Base-by-base conservation (phyloP, 2,113 vertebrate species). In the Tachysurus vachellii region DNA sequence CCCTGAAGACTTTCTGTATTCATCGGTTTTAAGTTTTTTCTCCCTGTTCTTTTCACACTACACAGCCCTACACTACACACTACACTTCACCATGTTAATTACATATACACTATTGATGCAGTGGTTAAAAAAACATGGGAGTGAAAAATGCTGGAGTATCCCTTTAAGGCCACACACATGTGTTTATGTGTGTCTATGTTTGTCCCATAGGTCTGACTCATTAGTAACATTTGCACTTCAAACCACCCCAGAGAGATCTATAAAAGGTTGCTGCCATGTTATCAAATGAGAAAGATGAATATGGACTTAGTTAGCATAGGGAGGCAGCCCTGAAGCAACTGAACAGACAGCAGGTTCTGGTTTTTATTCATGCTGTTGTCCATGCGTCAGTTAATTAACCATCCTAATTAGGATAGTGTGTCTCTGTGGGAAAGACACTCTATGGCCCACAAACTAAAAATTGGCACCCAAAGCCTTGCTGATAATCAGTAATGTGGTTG, bases 111-210 rank as follows among this genome's bases (percentile, higher is more conserved):
- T 61, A 13, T 61, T 11, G n/a, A 31, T 21, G 31, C 10, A 36
- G 31, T 59, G 53, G 28, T 42, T 23, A 42, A 80, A 80, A 36
- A 36, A 23, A 21, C n/a, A 80, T 57, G 8, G 28, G 3, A 13
- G 68, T 5, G 1, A 21, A 23, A 80, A 59, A 59, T 13, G 31
- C 28, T 42, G 28, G 54, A 23, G 17, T 80, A 80, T 80, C 19
- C 79, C 79, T 84, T 86, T 50, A 80, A 80, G 61, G 64, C 75
- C 81, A 81, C 77, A 84, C 54, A 62, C 88, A 62, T 83, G 44
- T 89, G 87, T 90, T 83, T 87, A 66, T 90, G 54, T 89, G 81
- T 75, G 84, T 31, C 61, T 70, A 71, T 88, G 61, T 86, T 76
- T 85, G 82, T 68, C 84, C 28, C 5, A 57, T 62, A 70, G 85